These are phyloP conservation scores for Trissolcus basalis DNA, from an alignment of 1,140 invertebrate genomes.

Conservation along the genomic window DNA sequence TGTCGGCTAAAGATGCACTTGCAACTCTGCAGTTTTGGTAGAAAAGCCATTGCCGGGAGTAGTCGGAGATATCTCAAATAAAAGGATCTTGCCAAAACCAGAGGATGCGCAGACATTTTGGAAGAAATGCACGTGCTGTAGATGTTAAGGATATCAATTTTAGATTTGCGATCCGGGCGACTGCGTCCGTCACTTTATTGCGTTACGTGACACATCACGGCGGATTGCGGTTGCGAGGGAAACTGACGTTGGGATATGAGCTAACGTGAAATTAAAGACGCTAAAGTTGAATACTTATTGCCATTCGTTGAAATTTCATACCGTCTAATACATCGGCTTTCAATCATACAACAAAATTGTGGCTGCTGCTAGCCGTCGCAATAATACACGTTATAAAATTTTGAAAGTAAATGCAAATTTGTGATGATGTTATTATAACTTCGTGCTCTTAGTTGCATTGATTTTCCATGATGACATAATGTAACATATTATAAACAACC, in stretches of 20 bases:
- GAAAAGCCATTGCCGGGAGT: conserved; percentile 19
- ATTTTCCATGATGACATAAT: too few relatives aligned
- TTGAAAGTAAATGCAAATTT: too few relatives aligned
- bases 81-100: conserved; percentile 49
- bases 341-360: too few relatives aligned
- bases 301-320: too few relatives aligned
- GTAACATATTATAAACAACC: too few relatives aligned
- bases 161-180: conserved; percentile 37
- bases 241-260: conserved; percentile 38
- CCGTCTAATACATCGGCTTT: too few relatives aligned
- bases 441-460: too few relatives aligned
- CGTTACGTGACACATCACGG: conserved; percentile 47
- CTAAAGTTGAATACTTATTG: background rate
- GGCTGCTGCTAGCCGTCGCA: too few relatives aligned
- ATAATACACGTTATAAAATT: too few relatives aligned
- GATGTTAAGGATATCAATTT: conserved; percentile 50
- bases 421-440: too few relatives aligned
- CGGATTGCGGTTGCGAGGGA: conserved; percentile 33
- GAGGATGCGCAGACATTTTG: conserved; percentile 25
- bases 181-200: conserved; percentile 48
- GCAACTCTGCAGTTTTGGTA: conserved; percentile 64
- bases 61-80: conserved; percentile 36
- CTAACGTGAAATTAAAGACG: conserved; percentile 15
- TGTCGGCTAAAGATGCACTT: conserved; percentile 62
- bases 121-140: conserved; percentile 46